Percentiles rank a stretch among this genome's conserved stretches.
Evolutionary conservation across 2,113 vertebrate species (phyloP).

Genomic region (Serinus canaria): DNA sequence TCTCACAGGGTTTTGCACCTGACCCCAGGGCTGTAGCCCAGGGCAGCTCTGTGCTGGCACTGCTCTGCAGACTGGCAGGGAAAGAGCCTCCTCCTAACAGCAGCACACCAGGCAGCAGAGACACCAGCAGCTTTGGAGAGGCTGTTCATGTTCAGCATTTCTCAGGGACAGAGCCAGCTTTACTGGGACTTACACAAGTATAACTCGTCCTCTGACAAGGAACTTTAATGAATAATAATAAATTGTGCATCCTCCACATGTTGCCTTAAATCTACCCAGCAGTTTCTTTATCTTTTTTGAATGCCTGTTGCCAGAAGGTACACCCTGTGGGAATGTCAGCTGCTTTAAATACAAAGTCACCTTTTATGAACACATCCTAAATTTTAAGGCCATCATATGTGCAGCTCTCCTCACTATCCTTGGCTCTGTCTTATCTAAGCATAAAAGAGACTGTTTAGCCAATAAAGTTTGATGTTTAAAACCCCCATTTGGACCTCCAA

Average conservation of each 20-base stretch:
- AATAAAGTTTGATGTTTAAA: conserved; percentile 3
- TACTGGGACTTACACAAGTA: background rate
- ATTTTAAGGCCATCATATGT: background rate
- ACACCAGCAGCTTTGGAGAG: accelerated
- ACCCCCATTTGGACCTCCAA: conserved; percentile 1
- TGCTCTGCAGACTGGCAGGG: background rate
- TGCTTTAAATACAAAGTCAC: background rate
- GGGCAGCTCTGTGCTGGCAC: background rate
- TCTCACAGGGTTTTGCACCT: background rate
- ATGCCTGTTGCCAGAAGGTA: background rate
- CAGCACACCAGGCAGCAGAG: background rate
- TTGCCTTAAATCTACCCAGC: background rate
- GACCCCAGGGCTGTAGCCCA: too few relatives aligned
- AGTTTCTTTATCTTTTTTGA: background rate
- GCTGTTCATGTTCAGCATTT: accelerated
- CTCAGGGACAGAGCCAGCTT: background rate
- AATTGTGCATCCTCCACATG: background rate
- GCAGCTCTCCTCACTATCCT: conserved; percentile 25
- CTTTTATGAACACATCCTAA: background rate
- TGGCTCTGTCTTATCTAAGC: background rate
- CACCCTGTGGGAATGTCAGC: background rate
- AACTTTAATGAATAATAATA: background rate
- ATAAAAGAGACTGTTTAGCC: conserved; percentile 43
- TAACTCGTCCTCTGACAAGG: background rate
- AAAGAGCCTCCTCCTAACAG: background rate